phyloP scores from a whole-genome alignment of 2,797 vertebrate species.

The Acanthiza pusilla region DNA sequence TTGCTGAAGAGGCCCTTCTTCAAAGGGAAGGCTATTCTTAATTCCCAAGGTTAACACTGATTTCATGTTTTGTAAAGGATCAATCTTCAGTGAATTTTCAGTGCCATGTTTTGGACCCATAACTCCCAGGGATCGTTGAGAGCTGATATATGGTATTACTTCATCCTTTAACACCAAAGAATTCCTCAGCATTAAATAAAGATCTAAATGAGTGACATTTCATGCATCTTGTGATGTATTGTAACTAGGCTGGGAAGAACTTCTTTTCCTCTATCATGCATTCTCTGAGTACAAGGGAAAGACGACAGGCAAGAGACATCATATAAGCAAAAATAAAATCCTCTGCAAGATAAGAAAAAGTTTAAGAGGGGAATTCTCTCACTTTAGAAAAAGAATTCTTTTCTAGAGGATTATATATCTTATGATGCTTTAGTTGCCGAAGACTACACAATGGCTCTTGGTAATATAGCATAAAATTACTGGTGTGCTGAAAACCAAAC shows the following conservation, averaged over 20 bases:
- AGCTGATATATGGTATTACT: background rate
- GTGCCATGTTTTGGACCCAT: background rate
- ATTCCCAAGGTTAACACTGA: conserved; percentile 1
- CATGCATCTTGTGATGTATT: background rate
- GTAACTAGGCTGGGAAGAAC: background rate
- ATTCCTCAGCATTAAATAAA: background rate
- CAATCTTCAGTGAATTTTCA: background rate
- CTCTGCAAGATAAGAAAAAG: background rate
- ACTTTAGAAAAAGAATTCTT: background rate
- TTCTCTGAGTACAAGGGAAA: background rate
- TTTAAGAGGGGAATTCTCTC: background rate
- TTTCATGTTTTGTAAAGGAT: background rate
- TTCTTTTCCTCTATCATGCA: background rate
- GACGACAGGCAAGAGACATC: background rate
- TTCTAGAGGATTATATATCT: background rate
- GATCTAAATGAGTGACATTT: background rate
- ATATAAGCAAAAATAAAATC: background rate
- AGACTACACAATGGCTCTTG: background rate
- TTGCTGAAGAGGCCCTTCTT: background rate
- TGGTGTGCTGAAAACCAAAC: background rate
- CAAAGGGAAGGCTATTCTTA: background rate
- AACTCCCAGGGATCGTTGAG: background rate
- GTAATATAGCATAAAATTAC: background rate
- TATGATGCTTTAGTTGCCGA: background rate
- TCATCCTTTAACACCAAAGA: background rate